Conservation (phyloP, 2,888 invertebrate species). For the Ectropis crepuscularia region DNA sequence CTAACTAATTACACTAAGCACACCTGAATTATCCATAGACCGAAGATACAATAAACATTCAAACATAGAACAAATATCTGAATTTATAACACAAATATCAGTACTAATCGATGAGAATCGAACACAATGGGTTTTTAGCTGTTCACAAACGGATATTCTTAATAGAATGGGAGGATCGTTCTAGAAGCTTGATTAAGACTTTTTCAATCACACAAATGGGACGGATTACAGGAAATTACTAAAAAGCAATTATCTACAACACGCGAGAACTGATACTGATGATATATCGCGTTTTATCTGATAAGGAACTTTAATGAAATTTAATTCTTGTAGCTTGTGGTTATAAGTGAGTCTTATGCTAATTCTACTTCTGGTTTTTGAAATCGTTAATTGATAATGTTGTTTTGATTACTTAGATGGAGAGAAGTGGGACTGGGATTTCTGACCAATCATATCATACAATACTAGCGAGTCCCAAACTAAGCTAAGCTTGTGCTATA, state of each 20-base stretch:
- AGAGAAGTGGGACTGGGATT: background rate
- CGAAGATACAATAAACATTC: too few relatives aligned
- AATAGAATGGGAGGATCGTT: conserved; percentile 69
- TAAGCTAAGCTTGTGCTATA: too few relatives aligned
- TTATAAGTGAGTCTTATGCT: conserved; percentile 12
- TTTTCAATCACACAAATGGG: conserved; percentile 47
- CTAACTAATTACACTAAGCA: too few relatives aligned
- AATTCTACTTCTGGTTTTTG: conserved; percentile 22
- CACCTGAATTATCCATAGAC: too few relatives aligned
- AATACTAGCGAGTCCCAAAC: too few relatives aligned
- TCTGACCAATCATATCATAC: too few relatives aligned
- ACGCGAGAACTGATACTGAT: conserved; percentile 10
- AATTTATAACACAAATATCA: too few relatives aligned
- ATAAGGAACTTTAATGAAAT: conserved; percentile 21
- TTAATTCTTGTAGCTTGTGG: conserved; percentile 19
- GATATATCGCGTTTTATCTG: conserved; percentile 15
- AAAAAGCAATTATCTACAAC: conserved; percentile 37
- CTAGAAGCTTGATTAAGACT: conserved; percentile 63
- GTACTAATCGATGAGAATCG: background rate
- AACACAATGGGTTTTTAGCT: background rate
- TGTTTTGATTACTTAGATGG: conserved; percentile 8
- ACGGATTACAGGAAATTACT: conserved; percentile 54
- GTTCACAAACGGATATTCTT: conserved; percentile 59
- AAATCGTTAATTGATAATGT: conserved; percentile 14
- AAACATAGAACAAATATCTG: too few relatives aligned